Conservation (phyloP, 2,113 vertebrate species). For the Prunella himalayana region DNA sequence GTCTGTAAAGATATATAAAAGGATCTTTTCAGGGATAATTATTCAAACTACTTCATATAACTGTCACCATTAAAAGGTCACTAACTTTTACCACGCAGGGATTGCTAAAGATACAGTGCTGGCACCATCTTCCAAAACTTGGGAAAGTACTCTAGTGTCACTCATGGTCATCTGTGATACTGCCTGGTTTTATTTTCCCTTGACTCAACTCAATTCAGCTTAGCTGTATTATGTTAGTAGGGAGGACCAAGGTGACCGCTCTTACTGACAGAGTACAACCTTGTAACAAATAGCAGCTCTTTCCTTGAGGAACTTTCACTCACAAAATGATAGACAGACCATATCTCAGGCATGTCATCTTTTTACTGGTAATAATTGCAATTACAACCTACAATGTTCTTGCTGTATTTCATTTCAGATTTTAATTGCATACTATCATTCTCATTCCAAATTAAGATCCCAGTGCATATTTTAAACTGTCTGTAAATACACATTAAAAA, state of each 20-base stretch:
- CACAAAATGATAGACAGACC: slow-evolving; percentile 1
- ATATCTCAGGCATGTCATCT: neutral
- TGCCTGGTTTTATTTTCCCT: neutral
- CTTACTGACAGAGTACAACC: neutral
- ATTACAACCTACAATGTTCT: slow-evolving; percentile 40
- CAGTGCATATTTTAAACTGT: slow-evolving; percentile 29
- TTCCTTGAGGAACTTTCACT: neutral
- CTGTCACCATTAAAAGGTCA: slow-evolving; percentile 69
- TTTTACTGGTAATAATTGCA: slow-evolving; percentile 27
- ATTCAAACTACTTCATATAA: slow-evolving; percentile 56
- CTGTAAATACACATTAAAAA: slow-evolving; percentile 39
- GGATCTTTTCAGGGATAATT: slow-evolving; percentile 60
- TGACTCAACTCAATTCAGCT: neutral
- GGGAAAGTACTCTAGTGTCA: neutral
- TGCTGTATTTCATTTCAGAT: slow-evolving; percentile 26
- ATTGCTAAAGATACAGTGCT: neutral
- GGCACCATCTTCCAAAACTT: neutral
- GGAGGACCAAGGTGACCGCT: neutral
- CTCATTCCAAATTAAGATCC: slow-evolving; percentile 33
- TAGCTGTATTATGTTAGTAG: neutral
- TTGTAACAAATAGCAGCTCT: neutral
- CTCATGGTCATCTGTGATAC: neutral
- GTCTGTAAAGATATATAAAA: slow-evolving; percentile 63
- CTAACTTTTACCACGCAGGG: slow-evolving; percentile 28
- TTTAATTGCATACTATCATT: slow-evolving; percentile 56